A percentile compares a stretch with the other conserved stretches of the same genome.
Conservation (phyloP, 1,140 invertebrate genomes). For the Trachymyrmex septentrionalis region DNA sequence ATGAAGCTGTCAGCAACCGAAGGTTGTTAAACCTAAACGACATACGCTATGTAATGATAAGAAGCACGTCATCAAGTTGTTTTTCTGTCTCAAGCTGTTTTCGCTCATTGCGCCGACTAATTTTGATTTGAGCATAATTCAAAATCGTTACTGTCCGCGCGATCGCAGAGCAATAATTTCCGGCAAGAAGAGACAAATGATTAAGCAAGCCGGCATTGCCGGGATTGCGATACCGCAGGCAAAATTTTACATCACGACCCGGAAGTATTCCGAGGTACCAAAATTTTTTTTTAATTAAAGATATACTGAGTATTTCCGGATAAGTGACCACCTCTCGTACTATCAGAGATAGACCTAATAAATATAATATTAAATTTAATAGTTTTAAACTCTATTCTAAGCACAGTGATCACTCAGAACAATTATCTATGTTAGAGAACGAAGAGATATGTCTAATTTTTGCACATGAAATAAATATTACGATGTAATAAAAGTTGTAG, state of each 20-base stretch:
- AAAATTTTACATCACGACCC: not conserved
- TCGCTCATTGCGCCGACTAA: slow-evolving; percentile 39
- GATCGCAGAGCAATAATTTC: slow-evolving; percentile 17
- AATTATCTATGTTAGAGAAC: no score
- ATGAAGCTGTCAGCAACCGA: slow-evolving; percentile 56
- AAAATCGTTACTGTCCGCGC: slow-evolving; percentile 33
- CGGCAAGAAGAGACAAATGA: slow-evolving; percentile 11
- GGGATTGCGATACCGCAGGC: not conserved
- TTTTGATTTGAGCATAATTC: slow-evolving; percentile 39
- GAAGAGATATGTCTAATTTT: no score
- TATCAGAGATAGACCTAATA: no score
- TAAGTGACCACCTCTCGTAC: no score
- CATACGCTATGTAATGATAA: slow-evolving; percentile 52
- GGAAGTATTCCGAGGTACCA: not conserved
- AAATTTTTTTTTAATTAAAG: not conserved
- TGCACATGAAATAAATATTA: no score
- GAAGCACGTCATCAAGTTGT: slow-evolving; percentile 40
- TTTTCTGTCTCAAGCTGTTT: slow-evolving; percentile 41
- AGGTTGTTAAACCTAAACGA: slow-evolving; percentile 61
- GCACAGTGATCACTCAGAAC: no score
- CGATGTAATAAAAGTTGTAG: no score
- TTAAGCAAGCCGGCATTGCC: not conserved
- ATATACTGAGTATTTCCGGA: no score
- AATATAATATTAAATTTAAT: no score
- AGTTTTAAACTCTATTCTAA: no score